Evolutionary conservation across 1,140 invertebrate genomes (phyloP).

Genomic region (Drosophila sproati): DNA sequence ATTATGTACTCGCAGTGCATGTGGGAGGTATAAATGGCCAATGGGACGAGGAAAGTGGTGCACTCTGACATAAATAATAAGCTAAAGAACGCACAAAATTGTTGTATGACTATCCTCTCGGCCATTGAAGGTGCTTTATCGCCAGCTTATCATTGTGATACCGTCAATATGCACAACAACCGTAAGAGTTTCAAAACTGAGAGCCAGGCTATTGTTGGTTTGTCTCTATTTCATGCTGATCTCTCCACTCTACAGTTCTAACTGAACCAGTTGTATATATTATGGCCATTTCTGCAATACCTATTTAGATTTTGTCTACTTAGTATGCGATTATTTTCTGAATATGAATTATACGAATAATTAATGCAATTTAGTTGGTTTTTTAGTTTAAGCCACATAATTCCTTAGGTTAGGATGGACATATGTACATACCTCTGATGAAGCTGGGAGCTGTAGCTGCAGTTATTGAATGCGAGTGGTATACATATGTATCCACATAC

Average conservation of each 20-base stretch:
- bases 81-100: constrained; percentile 15
- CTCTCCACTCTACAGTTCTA: too few species aligned
- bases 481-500: neutral
- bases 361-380: neutral
- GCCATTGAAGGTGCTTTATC: neutral
- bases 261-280: too few species aligned
- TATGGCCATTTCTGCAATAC: too few species aligned
- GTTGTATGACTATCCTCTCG: neutral
- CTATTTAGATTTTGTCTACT: neutral
- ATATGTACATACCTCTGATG: neutral
- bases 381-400: neutral
- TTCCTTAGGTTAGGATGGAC: neutral
- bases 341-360: neutral
- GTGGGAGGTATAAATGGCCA: constrained; percentile 6
- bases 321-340: neutral
- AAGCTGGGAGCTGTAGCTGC: neutral
- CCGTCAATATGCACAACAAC: neutral
- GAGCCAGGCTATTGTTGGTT: too few species aligned
- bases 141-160: constrained; percentile 11
- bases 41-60: neutral
- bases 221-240: too few species aligned
- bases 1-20: constrained; percentile 2
- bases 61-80: constrained; percentile 36
- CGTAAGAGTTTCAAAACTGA: too few species aligned
- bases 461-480: constrained; percentile 19